A percentile compares a stretch with the other conserved stretches of the same genome.
phyloP scores from a whole-genome alignment of 2,888 invertebrate genomes.

The Disparrhopalites patrizii region DNA sequence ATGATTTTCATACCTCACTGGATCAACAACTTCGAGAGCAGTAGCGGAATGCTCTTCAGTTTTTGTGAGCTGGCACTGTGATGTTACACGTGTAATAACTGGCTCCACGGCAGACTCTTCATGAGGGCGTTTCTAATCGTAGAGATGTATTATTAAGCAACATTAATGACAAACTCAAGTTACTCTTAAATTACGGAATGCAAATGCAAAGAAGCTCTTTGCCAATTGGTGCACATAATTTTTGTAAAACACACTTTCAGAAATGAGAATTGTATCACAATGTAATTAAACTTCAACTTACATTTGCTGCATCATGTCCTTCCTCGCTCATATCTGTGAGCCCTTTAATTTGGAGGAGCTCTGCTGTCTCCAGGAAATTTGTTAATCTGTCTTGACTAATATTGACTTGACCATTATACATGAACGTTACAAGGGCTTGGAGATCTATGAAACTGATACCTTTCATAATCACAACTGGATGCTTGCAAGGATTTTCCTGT shows the following conservation, averaged over 20 bases:
- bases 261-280: too few species aligned
- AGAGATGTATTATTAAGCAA: too few species aligned
- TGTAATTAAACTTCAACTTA: too few species aligned
- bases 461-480: slow-evolving; percentile 37
- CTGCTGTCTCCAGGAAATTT: slow-evolving; percentile 40
- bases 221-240: background rate
- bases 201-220: too few species aligned
- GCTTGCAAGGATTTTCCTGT: too few species aligned
- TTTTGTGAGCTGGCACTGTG: background rate
- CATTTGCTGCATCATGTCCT: too few species aligned
- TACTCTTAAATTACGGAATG: too few species aligned
- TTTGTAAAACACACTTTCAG: too few species aligned
- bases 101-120: background rate
- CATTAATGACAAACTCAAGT: too few species aligned
- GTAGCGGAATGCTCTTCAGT: background rate
- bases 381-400: slow-evolving; percentile 36
- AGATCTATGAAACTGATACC: slow-evolving; percentile 42
- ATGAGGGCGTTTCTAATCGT: slow-evolving; percentile 13
- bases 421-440: slow-evolving; percentile 38
- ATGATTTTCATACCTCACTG: background rate
- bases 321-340: too few species aligned
- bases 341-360: slow-evolving; percentile 45
- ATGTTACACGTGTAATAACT: slow-evolving; percentile 1
- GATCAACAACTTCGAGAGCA: slow-evolving; percentile 6
- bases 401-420: slow-evolving; percentile 45